Evolutionary conservation across 2,888 invertebrate species (phyloP).

Genomic region (Microctonus brassicae): DNA sequence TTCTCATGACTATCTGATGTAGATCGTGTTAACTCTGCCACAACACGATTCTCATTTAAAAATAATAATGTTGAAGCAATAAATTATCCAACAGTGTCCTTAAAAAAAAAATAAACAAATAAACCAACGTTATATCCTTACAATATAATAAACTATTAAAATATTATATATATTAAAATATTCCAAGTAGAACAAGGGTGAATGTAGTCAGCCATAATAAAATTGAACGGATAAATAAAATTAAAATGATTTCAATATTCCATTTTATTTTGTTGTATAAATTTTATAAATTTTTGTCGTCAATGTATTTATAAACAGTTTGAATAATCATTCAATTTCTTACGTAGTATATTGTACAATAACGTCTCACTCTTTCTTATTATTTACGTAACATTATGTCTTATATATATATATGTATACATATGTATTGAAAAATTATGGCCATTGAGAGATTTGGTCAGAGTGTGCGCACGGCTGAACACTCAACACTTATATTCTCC

Average conservation of each 20-base stretch:
- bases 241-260: not conserved
- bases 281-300: not conserved
- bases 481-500: constrained; percentile 33
- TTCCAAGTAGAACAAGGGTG: not conserved
- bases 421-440: constrained; percentile 30
- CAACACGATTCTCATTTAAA: constrained; percentile 13
- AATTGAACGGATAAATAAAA: too few species aligned
- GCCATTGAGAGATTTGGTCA: constrained; percentile 42
- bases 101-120: not conserved
- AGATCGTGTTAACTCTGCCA: not conserved
- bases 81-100: too few species aligned
- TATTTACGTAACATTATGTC: constrained; percentile 26
- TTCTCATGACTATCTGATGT: not conserved
- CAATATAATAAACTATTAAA: not conserved
- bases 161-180: not conserved
- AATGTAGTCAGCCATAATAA: not conserved
- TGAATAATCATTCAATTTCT: not conserved
- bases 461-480: constrained; percentile 31
- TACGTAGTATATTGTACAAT: not conserved
- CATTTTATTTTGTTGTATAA: not conserved
- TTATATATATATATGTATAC: too few species aligned
- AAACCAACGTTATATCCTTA: not conserved
- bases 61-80: constrained; percentile 1
- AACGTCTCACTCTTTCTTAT: not conserved
- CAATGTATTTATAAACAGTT: not conserved